Percentiles rank a stretch among this genome's conserved stretches.
Evolutionary conservation across 2,113 vertebrate genomes (phyloP).

Genomic region (Rhineura floridana): DNA sequence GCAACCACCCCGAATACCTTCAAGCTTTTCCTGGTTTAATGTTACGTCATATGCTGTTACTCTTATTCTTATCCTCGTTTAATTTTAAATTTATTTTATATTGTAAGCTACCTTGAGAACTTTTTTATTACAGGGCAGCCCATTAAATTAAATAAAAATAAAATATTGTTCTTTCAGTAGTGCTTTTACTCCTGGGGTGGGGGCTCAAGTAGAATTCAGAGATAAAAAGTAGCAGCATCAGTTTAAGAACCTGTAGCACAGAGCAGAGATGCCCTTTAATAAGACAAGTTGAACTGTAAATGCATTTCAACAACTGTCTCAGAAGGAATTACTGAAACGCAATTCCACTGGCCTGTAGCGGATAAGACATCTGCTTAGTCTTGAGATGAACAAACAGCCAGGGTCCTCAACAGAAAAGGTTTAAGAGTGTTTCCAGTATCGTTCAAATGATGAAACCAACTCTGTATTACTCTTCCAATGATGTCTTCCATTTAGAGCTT

Average conservation of each 20-base stretch:
- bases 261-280: not conserved
- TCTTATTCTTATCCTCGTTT: not conserved
- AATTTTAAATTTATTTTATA: not conserved
- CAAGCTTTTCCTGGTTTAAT: not conserved
- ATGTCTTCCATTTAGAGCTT: not conserved
- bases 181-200: not conserved
- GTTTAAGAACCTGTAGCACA: not conserved
- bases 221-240: not conserved
- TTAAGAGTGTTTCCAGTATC: not conserved
- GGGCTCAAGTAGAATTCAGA: not conserved
- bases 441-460: not conserved
- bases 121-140: not conserved
- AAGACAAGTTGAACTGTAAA: conserved; percentile 5
- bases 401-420: not conserved
- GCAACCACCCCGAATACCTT: not conserved
- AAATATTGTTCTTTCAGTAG: not conserved
- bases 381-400: not conserved
- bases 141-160: not conserved
- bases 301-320: not conserved
- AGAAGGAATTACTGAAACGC: conserved; percentile 5
- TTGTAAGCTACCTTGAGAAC: not conserved
- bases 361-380: conserved; percentile 20
- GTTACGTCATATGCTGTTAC: not conserved
- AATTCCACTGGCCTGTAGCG: not conserved
- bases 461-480: not conserved